Evolutionary conservation across 1,140 invertebrate species (phyloP).

Genomic region (Drosophila arizonae): DNA sequence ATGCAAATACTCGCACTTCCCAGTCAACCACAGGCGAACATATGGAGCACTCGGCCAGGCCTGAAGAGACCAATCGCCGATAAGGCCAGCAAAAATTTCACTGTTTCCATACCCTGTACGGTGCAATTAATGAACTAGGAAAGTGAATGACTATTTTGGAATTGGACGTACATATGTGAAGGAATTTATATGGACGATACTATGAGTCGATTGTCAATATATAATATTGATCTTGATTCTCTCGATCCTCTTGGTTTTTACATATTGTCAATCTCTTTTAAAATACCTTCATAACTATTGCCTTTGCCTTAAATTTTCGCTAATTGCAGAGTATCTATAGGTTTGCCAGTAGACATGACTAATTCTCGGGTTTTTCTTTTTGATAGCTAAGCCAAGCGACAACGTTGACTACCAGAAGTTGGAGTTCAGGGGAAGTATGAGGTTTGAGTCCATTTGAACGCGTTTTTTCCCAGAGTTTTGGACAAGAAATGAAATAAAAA

Average conservation of each 20-base stretch:
- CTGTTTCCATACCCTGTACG: slow-evolving; percentile 14
- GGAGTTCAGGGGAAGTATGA: neutral
- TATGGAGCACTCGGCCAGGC: slow-evolving; percentile 17
- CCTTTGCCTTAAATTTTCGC: too few species aligned
- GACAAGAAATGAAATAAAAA: slow-evolving; percentile 56
- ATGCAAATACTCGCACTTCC: slow-evolving; percentile 44
- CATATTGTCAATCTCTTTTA: too few species aligned
- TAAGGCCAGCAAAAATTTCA: slow-evolving; percentile 61
- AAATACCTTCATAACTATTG: too few species aligned
- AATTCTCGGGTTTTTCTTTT: slow-evolving; percentile 30
- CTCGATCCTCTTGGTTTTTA: too few species aligned
- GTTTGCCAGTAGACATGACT: neutral
- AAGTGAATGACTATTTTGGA: neutral
- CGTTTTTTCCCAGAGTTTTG: slow-evolving; percentile 30
- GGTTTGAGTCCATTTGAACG: slow-evolving; percentile 31
- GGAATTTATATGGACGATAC: too few species aligned
- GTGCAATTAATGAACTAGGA: neutral
- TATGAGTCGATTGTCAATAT: too few species aligned
- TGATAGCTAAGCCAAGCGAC: slow-evolving; percentile 40
- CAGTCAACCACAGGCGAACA: slow-evolving; percentile 9
- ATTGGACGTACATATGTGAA: neutral
- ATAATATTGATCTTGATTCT: too few species aligned
- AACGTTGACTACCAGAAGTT: slow-evolving; percentile 30
- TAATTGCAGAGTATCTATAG: neutral
- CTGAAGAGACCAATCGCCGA: slow-evolving; percentile 27